Evolutionary conservation across 2,797 vertebrate genomes (phyloP).

Genomic region (Podarcis siculus): DNA sequence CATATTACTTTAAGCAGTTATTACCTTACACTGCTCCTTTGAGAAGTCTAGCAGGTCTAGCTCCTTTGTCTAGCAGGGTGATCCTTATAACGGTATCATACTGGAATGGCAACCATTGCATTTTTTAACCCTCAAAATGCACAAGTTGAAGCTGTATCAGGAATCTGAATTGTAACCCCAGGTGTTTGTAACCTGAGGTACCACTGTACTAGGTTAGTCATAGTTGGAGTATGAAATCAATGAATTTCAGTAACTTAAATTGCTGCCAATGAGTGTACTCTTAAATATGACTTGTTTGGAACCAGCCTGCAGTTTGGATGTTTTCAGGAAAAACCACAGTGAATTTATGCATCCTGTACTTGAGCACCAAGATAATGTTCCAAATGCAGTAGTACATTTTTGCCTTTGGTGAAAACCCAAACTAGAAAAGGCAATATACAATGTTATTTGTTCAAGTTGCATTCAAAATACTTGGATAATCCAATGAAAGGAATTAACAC

Average conservation of each 20-base stretch:
- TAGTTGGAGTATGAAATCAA: too few relatives aligned
- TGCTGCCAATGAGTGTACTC: too few relatives aligned
- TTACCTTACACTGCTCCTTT: neutral
- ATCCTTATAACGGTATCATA: neutral
- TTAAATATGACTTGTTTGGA: too few relatives aligned
- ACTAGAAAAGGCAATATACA: neutral
- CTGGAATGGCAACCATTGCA: neutral
- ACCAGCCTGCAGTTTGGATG: neutral
- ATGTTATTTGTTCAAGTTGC: neutral
- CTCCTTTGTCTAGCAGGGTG: neutral
- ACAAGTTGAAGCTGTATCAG: neutral
- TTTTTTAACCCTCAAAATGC: neutral
- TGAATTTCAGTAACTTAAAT: too few relatives aligned
- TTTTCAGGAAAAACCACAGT: neutral
- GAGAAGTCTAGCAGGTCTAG: neutral
- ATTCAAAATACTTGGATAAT: slow-evolving; percentile 5
- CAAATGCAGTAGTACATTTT: neutral
- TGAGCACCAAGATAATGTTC: neutral
- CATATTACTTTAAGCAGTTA: neutral
- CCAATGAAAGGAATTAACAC: rapidly evolving
- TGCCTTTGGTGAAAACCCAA: neutral
- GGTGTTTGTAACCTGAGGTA: too few relatives aligned
- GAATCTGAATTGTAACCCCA: neutral
- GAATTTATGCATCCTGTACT: neutral
- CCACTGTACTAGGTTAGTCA: too few relatives aligned